These are phyloP conservation scores for Sylvicapra grimmia DNA, from an alignment of 2,113 vertebrate genomes.

Conservation along the genomic window DNA sequence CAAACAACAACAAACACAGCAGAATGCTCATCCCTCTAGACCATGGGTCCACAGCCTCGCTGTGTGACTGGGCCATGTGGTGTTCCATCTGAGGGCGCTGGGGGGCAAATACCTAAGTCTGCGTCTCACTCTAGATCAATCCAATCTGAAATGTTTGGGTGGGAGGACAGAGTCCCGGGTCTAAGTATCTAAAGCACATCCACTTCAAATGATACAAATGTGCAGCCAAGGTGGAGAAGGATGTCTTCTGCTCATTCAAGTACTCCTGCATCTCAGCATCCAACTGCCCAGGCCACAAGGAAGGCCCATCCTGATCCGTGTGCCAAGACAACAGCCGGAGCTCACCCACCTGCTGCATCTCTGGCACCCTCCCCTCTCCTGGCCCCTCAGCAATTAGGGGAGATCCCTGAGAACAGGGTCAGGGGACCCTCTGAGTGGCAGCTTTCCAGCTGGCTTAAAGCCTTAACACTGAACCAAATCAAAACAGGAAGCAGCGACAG, in stretches of 20 bases:
- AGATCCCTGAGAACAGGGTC: neutral
- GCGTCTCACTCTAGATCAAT: neutral
- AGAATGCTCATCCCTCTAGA: neutral
- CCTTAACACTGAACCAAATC: neutral
- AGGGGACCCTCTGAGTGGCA: neutral
- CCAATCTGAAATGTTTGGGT: neutral
- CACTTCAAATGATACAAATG: neutral
- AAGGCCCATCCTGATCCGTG: neutral
- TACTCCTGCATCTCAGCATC: neutral
- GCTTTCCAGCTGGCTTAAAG: neutral
- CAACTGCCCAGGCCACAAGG: neutral
- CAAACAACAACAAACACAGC: neutral
- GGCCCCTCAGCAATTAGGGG: neutral
- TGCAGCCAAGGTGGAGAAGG: neutral
- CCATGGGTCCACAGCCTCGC: neutral
- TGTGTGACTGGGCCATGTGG: neutral
- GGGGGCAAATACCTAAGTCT: neutral
- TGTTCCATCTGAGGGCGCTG: no score
- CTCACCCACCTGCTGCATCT: neutral
- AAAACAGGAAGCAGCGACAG: neutral
- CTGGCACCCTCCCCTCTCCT: fast-evolving
- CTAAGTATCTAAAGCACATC: neutral
- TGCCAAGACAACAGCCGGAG: neutral
- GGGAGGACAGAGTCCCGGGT: fast-evolving
- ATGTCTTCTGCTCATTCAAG: neutral